These are phyloP conservation scores for Silurus meridionalis DNA, from an alignment of 2,113 vertebrate species.

Conservation along the genomic window DNA sequence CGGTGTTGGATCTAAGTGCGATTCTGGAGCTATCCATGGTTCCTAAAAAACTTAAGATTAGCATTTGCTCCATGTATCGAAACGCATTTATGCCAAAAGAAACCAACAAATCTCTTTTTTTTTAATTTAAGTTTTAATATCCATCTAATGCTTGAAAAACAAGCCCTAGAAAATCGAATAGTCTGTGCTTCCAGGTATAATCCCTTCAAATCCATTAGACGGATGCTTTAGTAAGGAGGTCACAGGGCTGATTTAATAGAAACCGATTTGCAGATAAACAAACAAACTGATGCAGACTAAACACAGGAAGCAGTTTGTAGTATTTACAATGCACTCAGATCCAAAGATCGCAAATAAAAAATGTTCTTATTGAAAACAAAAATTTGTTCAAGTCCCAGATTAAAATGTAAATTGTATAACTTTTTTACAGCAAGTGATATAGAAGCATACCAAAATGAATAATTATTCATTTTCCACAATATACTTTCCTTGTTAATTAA, in stretches of 20 bases:
- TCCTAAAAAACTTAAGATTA: background rate
- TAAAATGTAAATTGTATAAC: background rate
- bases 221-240: background rate
- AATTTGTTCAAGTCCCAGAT: background rate
- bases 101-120: background rate
- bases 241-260: background rate
- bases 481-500: background rate
- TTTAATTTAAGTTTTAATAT: background rate
- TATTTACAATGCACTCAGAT: background rate
- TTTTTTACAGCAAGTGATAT: background rate
- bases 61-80: background rate
- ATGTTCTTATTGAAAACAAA: background rate
- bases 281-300: background rate
- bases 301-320: background rate
- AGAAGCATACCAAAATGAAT: background rate
- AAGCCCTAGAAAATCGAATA: background rate
- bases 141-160: background rate
- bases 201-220: background rate
- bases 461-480: background rate
- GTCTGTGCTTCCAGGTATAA: background rate
- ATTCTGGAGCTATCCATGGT: background rate
- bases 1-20: background rate
- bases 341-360: background rate
- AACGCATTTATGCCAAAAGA: background rate
- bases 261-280: background rate